Conservation (phyloP, 1,140 invertebrate genomes). For the Pachypsylla venusta region DNA sequence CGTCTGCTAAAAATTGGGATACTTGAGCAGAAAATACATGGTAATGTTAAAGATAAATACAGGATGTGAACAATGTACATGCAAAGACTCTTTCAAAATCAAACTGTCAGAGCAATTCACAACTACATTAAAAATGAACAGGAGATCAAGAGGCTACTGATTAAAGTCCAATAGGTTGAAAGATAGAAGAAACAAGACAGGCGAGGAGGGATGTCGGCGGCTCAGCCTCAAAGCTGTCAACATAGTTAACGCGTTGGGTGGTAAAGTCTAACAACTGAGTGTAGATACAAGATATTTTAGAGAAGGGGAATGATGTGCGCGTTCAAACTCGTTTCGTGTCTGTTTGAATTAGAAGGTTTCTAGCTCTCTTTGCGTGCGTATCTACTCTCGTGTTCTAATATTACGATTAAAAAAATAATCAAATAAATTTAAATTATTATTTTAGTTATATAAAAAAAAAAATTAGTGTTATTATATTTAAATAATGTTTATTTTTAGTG, state of each 20-base stretch:
- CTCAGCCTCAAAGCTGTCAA: conserved; percentile 32
- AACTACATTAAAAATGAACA: conserved; percentile 3
- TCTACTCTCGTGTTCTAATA: conserved; percentile 27
- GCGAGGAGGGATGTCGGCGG: conserved; percentile 23
- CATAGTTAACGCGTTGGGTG: conserved; percentile 35
- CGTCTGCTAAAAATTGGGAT: too few relatives aligned
- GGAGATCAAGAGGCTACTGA: conserved; percentile 19
- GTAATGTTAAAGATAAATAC: too few relatives aligned
- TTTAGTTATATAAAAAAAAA: too few relatives aligned
- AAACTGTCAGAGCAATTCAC: conserved; percentile 1
- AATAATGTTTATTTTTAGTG: too few relatives aligned
- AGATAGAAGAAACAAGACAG: conserved; percentile 2
- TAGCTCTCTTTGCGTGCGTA: conserved; percentile 28
- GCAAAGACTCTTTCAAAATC: not conserved
- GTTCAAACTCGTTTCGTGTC: conserved; percentile 14
- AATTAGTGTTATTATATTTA: too few relatives aligned
- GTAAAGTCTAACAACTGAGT: conserved; percentile 31
- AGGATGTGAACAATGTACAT: too few relatives aligned
- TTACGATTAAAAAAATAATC: too few relatives aligned
- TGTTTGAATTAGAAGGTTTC: conserved; percentile 32
- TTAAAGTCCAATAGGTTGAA: conserved; percentile 17
- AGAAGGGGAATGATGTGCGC: conserved; percentile 9
- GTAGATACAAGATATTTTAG: conserved; percentile 1
- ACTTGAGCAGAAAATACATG: too few relatives aligned
- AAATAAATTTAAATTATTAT: too few relatives aligned